Conservation (phyloP, 2,888 invertebrate species). For the Apocheima hispidaria region DNA sequence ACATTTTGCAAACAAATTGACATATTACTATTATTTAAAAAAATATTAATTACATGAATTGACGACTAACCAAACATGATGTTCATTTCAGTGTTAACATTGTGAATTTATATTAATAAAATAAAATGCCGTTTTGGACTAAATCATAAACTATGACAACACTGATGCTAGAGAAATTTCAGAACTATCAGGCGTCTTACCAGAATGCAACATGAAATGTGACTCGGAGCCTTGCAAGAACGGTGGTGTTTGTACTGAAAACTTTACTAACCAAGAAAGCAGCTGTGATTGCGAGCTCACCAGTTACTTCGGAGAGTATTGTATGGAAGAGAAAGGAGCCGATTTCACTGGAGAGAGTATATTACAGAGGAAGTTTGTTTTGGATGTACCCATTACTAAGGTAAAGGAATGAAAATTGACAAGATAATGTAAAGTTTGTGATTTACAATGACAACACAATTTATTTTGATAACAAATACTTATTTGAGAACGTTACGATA, state of each 20-base stretch:
- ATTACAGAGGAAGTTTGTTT: slow-evolving; percentile 91
- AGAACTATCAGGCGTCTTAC: slow-evolving; percentile 89
- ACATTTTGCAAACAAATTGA: too few relatives aligned
- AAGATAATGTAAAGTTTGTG: too few relatives aligned
- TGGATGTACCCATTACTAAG: slow-evolving; percentile 88
- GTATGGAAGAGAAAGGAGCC: slow-evolving; percentile 95
- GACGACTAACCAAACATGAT: too few relatives aligned
- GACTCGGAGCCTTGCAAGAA: slow-evolving; percentile 95
- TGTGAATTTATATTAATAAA: not conserved
- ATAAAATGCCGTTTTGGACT: not conserved
- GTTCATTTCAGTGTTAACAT: too few relatives aligned
- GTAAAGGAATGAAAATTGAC: slow-evolving; percentile 49
- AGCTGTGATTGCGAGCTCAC: slow-evolving; percentile 96
- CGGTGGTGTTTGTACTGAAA: slow-evolving; percentile 94
- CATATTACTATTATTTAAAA: too few relatives aligned
- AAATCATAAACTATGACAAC: slow-evolving; percentile 1
- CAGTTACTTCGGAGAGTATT: slow-evolving; percentile 95
- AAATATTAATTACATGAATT: too few relatives aligned
- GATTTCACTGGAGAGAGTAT: slow-evolving; percentile 95
- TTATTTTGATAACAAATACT: too few relatives aligned
- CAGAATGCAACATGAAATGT: slow-evolving; percentile 95
- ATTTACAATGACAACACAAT: too few relatives aligned
- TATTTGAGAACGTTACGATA: too few relatives aligned
- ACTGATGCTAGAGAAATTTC: slow-evolving; percentile 26
- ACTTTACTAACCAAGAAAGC: slow-evolving; percentile 94